These are phyloP conservation scores for Holothuria leucospilota DNA, from an alignment of 53 echinoderm and acorn worm species.

Conservation along the genomic window DNA sequence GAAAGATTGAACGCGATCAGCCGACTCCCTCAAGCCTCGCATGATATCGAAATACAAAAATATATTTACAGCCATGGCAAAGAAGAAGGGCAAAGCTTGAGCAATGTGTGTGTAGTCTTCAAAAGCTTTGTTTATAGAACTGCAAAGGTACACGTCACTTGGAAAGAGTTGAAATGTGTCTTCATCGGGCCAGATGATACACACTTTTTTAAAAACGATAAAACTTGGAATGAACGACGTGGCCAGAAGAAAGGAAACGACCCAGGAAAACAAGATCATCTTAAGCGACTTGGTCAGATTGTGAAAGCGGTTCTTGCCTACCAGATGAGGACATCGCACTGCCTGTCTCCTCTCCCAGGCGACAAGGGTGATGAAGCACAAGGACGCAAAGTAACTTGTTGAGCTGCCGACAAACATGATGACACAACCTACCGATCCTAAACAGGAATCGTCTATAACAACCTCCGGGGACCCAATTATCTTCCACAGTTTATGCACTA, in stretches of 20 bases:
- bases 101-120: constrained; percentile 56
- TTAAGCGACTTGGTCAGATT: constrained; percentile 39
- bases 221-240: constrained; percentile 60
- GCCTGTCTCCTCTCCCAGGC: constrained; percentile 84
- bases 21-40: constrained; percentile 58
- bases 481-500: constrained; percentile 75
- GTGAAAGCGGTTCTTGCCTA: constrained; percentile 42
- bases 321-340: constrained; percentile 73
- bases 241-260: constrained; percentile 56
- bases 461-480: constrained; percentile 68
- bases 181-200: constrained; percentile 58
- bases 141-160: constrained; percentile 26
- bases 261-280: constrained; percentile 55
- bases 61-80: constrained; percentile 54
- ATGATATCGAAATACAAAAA: constrained; percentile 61
- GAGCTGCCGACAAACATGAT: constrained; percentile 67
- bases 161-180: constrained; percentile 48
- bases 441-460: constrained; percentile 62
- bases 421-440: constrained; percentile 76
- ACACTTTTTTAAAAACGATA: constrained; percentile 4
- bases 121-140: not conserved
- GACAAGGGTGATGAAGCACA: constrained; percentile 84
- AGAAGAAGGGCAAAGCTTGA: constrained; percentile 71
- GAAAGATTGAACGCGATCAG: constrained; percentile 52
- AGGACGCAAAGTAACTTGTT: constrained; percentile 80